These are phyloP conservation scores for Tetragnatha versicolor DNA, from an alignment of 1,140 invertebrate species.

Conservation along the genomic window DNA sequence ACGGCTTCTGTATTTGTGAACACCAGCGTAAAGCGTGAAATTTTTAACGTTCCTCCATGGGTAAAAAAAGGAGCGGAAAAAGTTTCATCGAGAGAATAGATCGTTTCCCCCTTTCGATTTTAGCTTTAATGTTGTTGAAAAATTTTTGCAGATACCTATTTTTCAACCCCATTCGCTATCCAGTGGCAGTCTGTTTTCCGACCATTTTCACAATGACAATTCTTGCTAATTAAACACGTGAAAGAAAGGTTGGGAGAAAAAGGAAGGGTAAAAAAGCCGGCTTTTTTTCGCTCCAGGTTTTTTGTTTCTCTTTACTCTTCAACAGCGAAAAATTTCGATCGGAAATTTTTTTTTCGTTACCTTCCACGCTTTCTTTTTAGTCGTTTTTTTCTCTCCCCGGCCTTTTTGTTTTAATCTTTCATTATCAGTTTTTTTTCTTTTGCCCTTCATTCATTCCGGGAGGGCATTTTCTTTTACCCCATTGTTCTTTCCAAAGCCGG, in stretches of 20 bases:
- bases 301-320: conserved; percentile 7
- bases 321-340: conserved; percentile 14
- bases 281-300: conserved; percentile 2
- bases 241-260: conserved; percentile 12
- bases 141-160: conserved; percentile 47
- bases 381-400: not conserved
- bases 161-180: conserved; percentile 48
- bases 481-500: conserved; percentile 35
- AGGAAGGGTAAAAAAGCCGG: conserved; percentile 1
- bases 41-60: conserved; percentile 47
- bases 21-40: conserved; percentile 48
- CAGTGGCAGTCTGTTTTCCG: conserved; percentile 50
- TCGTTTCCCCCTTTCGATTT: conserved; percentile 29
- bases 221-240: conserved; percentile 53
- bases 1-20: conserved; percentile 39
- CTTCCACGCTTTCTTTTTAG: not conserved
- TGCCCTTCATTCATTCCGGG: not conserved
- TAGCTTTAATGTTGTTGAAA: conserved; percentile 28
- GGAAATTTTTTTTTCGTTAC: conserved; percentile 1
- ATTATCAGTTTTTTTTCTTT: conserved; percentile 31
- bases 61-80: conserved; percentile 4
- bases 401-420: conserved; percentile 47
- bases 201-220: conserved; percentile 55
- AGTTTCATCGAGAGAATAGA: conserved; percentile 13
- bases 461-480: conserved; percentile 19